These are phyloP conservation scores for Tiliacea aurago DNA, from an alignment of 2,888 invertebrate genomes.

Conservation along the genomic window DNA sequence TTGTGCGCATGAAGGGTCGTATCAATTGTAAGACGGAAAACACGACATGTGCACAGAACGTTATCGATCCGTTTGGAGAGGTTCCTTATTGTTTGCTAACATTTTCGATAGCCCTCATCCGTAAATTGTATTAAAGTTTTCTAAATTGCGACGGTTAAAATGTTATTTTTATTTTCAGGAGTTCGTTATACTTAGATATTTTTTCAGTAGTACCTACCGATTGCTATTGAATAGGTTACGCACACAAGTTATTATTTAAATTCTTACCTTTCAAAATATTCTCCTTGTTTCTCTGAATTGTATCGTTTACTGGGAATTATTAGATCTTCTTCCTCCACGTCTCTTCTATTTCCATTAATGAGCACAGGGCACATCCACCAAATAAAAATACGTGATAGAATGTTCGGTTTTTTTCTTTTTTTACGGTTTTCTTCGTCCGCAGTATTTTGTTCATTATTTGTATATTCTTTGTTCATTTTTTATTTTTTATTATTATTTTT, in stretches of 20 bases:
- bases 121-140: neutral
- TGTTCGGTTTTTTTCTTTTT: conserved; percentile 79
- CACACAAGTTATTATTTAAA: neutral
- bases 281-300: conserved; percentile 90
- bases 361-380: conserved; percentile 88
- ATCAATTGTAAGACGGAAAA: conserved; percentile 42
- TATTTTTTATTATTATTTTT: conserved; percentile 11
- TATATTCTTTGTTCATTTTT: conserved; percentile 48
- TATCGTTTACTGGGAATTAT: conserved; percentile 91
- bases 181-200: neutral
- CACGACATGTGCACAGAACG: conserved; percentile 41
- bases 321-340: conserved; percentile 92
- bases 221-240: neutral
- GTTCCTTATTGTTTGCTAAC: conserved; percentile 18
- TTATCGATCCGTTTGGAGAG: conserved; percentile 35
- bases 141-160: neutral
- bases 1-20: conserved; percentile 49
- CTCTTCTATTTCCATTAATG: conserved; percentile 89
- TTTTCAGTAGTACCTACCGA: neutral
- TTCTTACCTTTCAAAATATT: conserved; percentile 90
- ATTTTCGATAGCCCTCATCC: conserved; percentile 2
- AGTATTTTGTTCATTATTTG: conserved; percentile 36
- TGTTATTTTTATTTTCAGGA: neutral
- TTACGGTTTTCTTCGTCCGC: conserved; percentile 36
- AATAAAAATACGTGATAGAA: conserved; percentile 82